phyloP scores from a whole-genome alignment of 2,113 vertebrate species.

The Myotis yumanensis region DNA sequence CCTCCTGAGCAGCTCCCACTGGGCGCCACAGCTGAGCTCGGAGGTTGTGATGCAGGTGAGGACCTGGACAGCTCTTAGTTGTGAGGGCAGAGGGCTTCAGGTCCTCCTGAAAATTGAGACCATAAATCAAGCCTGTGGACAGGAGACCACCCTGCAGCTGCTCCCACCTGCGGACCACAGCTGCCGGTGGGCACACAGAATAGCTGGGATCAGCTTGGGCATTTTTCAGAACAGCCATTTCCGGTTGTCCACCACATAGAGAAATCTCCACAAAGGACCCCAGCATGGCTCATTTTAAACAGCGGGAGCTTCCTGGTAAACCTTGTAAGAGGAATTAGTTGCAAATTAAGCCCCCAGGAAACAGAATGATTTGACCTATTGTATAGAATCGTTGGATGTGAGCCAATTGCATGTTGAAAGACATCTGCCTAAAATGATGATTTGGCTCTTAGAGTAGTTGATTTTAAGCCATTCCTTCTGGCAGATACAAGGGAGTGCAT shows the following conservation, averaged over 20 bases:
- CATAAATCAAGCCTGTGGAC: neutral
- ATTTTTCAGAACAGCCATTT: constrained; percentile 50
- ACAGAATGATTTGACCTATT: constrained; percentile 64
- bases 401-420: constrained; percentile 60
- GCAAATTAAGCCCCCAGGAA: constrained; percentile 68
- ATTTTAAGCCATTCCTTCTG: constrained; percentile 39
- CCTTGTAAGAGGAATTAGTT: constrained; percentile 59
- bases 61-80: neutral
- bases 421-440: constrained; percentile 42
- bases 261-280: neutral
- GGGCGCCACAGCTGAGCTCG: neutral
- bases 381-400: constrained; percentile 13
- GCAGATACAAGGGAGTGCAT: neutral
- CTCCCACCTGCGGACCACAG: neutral
- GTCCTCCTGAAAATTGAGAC: neutral
- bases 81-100: neutral
- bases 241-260: neutral
- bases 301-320: constrained; percentile 51
- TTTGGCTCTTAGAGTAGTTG: constrained; percentile 40
- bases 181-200: neutral
- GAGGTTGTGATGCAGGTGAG: neutral
- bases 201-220: neutral
- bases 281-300: neutral
- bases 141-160: neutral
- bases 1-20: neutral